These are phyloP conservation scores for Cyanocitta stelleri DNA, from an alignment of 2,113 vertebrate species.

Conservation along the genomic window DNA sequence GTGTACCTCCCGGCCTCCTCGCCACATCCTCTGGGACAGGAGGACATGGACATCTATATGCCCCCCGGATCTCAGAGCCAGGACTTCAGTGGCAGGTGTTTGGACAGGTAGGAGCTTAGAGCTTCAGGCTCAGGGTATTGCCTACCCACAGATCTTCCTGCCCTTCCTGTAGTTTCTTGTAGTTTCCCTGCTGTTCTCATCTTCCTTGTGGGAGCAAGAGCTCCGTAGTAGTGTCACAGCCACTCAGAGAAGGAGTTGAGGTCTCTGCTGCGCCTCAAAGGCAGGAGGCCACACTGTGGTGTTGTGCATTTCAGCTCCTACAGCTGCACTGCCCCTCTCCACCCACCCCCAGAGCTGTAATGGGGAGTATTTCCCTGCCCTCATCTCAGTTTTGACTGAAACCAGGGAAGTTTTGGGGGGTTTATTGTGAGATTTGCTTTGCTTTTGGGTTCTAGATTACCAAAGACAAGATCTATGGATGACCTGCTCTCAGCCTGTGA, in stretches of 20 bases:
- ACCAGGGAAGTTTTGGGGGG: background rate
- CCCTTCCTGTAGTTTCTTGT: background rate
- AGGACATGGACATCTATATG: constrained; percentile 89
- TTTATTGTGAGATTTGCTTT: background rate
- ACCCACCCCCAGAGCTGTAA: background rate
- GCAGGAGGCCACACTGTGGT: background rate
- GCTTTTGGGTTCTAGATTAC: constrained; percentile 77
- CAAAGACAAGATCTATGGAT: constrained; percentile 97
- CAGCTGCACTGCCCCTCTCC: background rate
- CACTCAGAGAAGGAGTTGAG: background rate
- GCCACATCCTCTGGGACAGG: constrained; percentile 89
- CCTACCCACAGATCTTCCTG: background rate
- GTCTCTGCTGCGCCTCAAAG: background rate
- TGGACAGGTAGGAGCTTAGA: constrained; percentile 82
- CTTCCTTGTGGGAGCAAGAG: background rate
- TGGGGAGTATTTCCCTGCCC: background rate
- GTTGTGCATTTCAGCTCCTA: background rate
- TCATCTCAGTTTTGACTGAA: background rate
- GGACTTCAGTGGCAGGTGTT: constrained; percentile 85
- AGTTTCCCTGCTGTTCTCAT: background rate
- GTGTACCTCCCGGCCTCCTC: constrained; percentile 95
- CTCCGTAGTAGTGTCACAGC: background rate
- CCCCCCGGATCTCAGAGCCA: constrained; percentile 81
- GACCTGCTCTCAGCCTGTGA: constrained; percentile 90
- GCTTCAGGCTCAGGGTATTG: background rate